Conservation (phyloP, 2,888 invertebrate species). For the Xestia c-nigrum region DNA sequence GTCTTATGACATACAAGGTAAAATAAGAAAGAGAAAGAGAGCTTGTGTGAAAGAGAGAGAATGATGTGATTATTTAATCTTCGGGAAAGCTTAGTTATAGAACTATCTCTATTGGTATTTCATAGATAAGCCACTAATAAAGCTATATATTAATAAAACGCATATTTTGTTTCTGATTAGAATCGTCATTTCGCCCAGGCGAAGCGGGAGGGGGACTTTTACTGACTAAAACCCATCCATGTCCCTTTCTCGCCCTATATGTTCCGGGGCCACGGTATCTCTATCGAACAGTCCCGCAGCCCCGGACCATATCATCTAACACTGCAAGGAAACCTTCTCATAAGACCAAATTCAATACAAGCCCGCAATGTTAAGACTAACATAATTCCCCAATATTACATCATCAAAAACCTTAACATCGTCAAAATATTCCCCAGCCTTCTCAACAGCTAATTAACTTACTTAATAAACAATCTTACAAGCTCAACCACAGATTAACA, state of each 20-base stretch:
- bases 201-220: too few species aligned
- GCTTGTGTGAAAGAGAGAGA: neutral
- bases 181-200: too few species aligned
- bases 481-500: conserved; percentile 62
- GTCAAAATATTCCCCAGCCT: conserved; percentile 31
- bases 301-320: neutral
- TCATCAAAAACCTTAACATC: conserved; percentile 9
- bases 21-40: neutral
- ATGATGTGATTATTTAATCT: neutral
- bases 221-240: too few species aligned
- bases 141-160: neutral
- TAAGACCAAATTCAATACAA: neutral
- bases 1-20: neutral
- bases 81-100: neutral
- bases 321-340: neutral
- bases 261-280: too few species aligned
- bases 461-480: conserved; percentile 58
- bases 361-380: neutral
- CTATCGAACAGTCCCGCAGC: too few species aligned
- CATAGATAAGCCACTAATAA: neutral
- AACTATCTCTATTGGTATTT: neutral
- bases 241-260: too few species aligned
- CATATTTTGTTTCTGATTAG: too few species aligned
- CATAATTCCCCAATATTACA: neutral
- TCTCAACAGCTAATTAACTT: conserved; percentile 52